Percentiles rank a stretch among this genome's conserved stretches.
Evolutionary conservation across 2,113 vertebrate species (phyloP).

Genomic region (Psettodes erumei): DNA sequence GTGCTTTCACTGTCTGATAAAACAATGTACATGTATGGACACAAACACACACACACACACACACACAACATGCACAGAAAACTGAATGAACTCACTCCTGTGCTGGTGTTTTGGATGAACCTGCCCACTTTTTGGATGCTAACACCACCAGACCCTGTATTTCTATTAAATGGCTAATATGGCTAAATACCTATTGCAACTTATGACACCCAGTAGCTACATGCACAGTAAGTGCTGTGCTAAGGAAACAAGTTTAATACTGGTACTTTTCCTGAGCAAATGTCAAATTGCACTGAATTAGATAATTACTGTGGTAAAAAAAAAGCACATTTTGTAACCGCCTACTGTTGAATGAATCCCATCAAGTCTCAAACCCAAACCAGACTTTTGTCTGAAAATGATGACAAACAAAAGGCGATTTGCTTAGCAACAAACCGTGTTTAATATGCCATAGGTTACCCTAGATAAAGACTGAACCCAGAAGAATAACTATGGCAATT

Average conservation of each 20-base stretch:
- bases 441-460: neutral
- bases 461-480: neutral
- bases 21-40: neutral
- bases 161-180: neutral
- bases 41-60: neutral
- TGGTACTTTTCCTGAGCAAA: neutral
- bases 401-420: neutral
- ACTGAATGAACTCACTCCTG: conserved; percentile 10
- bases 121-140: neutral
- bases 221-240: neutral
- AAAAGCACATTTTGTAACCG: neutral
- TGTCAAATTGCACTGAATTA: neutral
- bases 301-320: neutral
- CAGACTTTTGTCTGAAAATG: neutral
- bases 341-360: neutral
- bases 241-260: neutral
- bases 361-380: neutral
- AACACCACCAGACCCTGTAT: too few species aligned
- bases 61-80: neutral
- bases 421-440: neutral
- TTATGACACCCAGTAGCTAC: neutral
- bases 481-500: neutral
- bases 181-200: neutral
- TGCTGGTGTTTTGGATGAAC: neutral
- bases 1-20: neutral